Percentiles rank a stretch among this genome's conserved stretches.
Conservation (phyloP, 2,797 vertebrate genomes). For the Urosaurus nigricauda region DNA sequence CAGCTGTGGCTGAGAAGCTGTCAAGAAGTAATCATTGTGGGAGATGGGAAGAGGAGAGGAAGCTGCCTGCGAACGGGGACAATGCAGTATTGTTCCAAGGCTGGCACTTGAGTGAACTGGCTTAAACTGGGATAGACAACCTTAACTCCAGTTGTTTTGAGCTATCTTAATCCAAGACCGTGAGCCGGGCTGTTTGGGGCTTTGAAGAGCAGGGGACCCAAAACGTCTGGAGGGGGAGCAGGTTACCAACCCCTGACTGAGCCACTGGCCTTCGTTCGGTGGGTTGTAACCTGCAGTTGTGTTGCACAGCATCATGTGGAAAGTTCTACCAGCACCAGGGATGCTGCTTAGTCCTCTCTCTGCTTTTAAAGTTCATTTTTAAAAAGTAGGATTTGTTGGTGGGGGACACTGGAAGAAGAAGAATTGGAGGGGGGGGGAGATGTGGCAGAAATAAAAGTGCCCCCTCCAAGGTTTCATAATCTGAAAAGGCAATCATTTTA, state of each 20-base stretch:
- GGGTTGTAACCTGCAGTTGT: too few relatives aligned
- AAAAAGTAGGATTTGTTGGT: too few relatives aligned
- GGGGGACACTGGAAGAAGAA: not conserved
- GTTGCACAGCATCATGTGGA: too few relatives aligned
- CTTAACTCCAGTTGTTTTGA: too few relatives aligned
- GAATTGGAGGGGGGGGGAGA: not conserved
- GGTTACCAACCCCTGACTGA: too few relatives aligned
- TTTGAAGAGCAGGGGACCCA: too few relatives aligned
- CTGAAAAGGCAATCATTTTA: not conserved
- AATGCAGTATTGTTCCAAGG: rapidly evolving
- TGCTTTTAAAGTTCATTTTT: not conserved
- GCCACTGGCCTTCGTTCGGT: not conserved
- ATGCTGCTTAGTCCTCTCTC: not conserved
- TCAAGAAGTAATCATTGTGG: conserved; percentile 28
- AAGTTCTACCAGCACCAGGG: not conserved
- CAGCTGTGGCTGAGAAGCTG: conserved; percentile 14
- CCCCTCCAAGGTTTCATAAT: not conserved
- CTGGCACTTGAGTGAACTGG: rapidly evolving
- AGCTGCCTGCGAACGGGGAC: not conserved
- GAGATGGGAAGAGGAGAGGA: not conserved
- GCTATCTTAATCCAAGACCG: too few relatives aligned
- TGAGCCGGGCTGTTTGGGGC: too few relatives aligned
- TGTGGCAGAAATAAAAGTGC: not conserved
- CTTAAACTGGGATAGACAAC: too few relatives aligned
- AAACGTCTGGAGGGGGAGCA: too few relatives aligned